Base-by-base conservation (phyloP, 2,113 vertebrate genomes). In the Archilochus colubris region DNA sequence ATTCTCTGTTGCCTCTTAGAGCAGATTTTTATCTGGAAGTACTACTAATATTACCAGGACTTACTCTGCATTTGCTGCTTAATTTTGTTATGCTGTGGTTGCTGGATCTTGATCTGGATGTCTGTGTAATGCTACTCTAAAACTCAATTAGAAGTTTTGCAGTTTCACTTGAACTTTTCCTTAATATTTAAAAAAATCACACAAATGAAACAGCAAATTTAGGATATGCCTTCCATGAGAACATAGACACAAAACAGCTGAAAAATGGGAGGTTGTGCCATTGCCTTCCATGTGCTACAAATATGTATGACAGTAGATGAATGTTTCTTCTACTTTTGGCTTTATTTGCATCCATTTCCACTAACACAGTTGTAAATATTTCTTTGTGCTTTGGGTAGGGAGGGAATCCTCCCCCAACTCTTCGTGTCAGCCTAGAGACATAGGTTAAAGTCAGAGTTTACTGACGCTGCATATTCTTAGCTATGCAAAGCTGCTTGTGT, bases 21-120 rank as follows among this genome's bases (percentile, higher is more conserved):
- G 69, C n/a, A 51, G 0, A 1, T 50, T 59, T 72, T 73, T 33
- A 44, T 73, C 46, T 92, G 74, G 44, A 75, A 76, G 54, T 61
- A 66, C 61, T 61, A 27, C 55, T 92, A 51, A 68, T 33, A 4
- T 61, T 82, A 36, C 6, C 7, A 69, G 59, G 68, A 15, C 74
- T 91, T 72, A 51, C 33, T 58, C 40, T 81, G 44, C 54, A 24
- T 92, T 95, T 79, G 46, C 50, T 91, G 30, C 74, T 79, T 69
- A 31, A 67, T 91, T 66, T 66, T 66, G 38, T 50, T 79, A 66
- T 2, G 20, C 78, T 92, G 74, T 44, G 13, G 13, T 62, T 69
- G 38, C 67, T 92, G 74, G 22, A 40, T 92, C 69, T 92, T 74
- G 27, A 50, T 66, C 74, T 79, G 44, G 38, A 21, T 59, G 59